These are phyloP conservation scores for Fukomys damarensis DNA, from an alignment of 2,113 vertebrate genomes.

Conservation along the genomic window DNA sequence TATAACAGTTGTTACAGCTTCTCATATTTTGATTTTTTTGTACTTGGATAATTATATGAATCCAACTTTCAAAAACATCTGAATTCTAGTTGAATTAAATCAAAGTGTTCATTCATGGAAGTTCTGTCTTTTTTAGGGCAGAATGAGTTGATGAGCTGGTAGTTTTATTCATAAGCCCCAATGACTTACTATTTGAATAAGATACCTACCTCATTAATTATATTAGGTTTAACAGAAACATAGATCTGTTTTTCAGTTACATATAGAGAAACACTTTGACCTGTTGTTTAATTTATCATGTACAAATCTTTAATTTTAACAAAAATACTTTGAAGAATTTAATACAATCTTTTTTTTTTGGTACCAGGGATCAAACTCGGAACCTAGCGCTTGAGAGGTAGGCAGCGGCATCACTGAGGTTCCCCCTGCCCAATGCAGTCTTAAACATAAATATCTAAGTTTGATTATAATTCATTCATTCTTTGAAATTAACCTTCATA, in stretches of 20 bases:
- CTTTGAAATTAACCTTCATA: neutral
- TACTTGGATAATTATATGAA: conserved; percentile 1
- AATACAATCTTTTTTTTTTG: too few species aligned
- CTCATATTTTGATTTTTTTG: neutral
- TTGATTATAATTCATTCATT: neutral
- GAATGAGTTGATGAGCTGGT: neutral
- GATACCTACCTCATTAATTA: neutral
- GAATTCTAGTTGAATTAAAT: conserved; percentile 35
- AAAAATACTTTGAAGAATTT: conserved; percentile 16
- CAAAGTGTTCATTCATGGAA: neutral
- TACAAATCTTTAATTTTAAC: neutral
- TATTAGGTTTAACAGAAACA: neutral
- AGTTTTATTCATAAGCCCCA: neutral
- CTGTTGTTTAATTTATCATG: neutral
- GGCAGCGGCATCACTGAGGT: too few species aligned
- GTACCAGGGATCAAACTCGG: too few species aligned
- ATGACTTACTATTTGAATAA: neutral
- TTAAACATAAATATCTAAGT: neutral
- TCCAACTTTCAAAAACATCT: neutral
- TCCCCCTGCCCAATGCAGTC: too few species aligned
- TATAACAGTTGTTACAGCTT: neutral
- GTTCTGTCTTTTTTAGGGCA: neutral
- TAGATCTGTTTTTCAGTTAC: neutral
- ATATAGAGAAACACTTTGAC: neutral
- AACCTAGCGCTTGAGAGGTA: too few species aligned